Percentiles rank a stretch among this genome's conserved stretches.
These are phyloP conservation scores for Pachymerium ferrugineum DNA, from an alignment of 2,888 invertebrate genomes.

Conservation along the genomic window DNA sequence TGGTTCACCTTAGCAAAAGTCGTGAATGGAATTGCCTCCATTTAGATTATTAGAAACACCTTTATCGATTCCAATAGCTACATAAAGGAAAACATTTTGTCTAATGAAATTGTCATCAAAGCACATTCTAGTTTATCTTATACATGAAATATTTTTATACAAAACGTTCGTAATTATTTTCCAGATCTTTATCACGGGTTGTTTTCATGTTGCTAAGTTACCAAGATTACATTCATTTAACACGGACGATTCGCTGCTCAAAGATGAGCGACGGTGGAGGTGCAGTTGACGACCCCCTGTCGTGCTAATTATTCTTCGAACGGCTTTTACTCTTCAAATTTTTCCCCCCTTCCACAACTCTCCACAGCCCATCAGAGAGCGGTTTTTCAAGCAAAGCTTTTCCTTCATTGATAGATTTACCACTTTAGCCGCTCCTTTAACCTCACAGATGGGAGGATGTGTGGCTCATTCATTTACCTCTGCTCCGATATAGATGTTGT, in stretches of 20 bases:
- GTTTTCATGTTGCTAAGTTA: neutral
- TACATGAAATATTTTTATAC: neutral
- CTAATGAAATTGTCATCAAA: constrained; percentile 4
- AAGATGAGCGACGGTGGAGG: neutral
- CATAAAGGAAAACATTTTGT: constrained; percentile 8
- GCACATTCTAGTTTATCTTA: neutral
- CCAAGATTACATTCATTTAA: neutral
- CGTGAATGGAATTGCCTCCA: constrained; percentile 4
- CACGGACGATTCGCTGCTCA: neutral
- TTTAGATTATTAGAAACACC: constrained; percentile 13
- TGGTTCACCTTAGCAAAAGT: neutral
- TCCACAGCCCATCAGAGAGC: neutral
- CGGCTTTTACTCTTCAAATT: neutral
- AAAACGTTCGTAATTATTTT: neutral
- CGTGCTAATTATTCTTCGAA: neutral
- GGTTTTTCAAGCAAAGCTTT: neutral
- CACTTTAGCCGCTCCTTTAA: neutral
- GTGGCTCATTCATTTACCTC: neutral
- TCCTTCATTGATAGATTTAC: neutral
- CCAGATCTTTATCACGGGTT: neutral
- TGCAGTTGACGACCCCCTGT: neutral
- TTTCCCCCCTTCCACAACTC: neutral
- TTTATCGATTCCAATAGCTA: neutral
- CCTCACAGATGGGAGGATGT: neutral
- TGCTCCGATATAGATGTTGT: neutral